Base-by-base conservation (phyloP, 2,888 invertebrate genomes). In the Epinotia demarniana region DNA sequence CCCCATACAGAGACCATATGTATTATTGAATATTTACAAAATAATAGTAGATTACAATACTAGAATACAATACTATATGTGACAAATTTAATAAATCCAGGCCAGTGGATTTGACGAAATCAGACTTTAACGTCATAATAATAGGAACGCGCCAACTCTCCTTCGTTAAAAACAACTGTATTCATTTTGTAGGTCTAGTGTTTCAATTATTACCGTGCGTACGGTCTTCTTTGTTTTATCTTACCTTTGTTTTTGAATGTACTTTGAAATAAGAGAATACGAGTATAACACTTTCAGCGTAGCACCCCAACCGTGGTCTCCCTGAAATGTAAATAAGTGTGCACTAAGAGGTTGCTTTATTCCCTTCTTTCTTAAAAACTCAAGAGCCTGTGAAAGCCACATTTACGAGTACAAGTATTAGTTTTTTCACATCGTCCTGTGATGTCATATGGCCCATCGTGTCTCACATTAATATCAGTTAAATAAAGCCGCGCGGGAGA, bases 401-500 rank as follows among this genome's bases (percentile, higher is more conserved):
- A 49, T 16, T 46, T 60, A 27, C 16, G 27, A 58, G 33, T 39
- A n/a, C 2, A 62, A 18, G 4, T 39, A 16, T 33, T 13, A 33
- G 9, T 60, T n/a, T 23, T 60, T 60, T 39, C 46, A 46, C 23
- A 18, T 16, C 23, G 49, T 12, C 8, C 9, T 64, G 8, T 64
- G 1, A n/a, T 18, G 46, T 19, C 19, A 27, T 49, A 23, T 13
- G 33, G 27, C 18, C 33, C 66, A 33, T 66, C 27, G n/a, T 53
- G n/a, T 53, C 18, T 5, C 66, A n/a, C 66, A 66, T 66, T 53
- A 66, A 66, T 66, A 66, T 53, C 53, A 66, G 53, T 66, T 66
- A 43, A 43, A 63, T 63, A 11, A n/a, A 16, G n/a, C n/a, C 39
- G 18, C 9, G 12, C 39, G 6, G 39, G 12, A 53, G 16, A 66